Base-by-base conservation (phyloP, 2,797 vertebrate genomes). In the Sebastiscus tertius region DNA sequence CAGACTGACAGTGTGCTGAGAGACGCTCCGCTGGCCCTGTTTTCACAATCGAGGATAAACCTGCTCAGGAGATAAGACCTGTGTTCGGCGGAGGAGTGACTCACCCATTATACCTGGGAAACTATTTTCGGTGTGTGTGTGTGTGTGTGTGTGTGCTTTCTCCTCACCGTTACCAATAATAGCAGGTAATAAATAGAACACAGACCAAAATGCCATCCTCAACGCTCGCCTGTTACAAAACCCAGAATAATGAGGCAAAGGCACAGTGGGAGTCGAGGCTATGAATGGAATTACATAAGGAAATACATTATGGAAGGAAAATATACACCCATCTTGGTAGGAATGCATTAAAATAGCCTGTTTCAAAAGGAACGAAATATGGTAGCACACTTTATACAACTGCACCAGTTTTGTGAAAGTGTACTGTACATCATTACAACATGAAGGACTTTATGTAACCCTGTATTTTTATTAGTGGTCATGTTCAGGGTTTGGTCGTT, bases 111-210 rank as follows among this genome's bases (percentile, higher is more conserved):
- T 90, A 94, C 85, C 90, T 89, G 82, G 82, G 87, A 86, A 82
- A 83, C 62, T 10, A 12, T 75, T 62, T 74, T 60, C 26, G 33
- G 75, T 66, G 63, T 60, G 64, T 56, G 70, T 77, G 49, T 62
- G 31, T 39, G 56, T n/a, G n/a, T n/a, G n/a, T n/a, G n/a, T 24
- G 55, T 16, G 52, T 3, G 18, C 63, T 9, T 72, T 71, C 71
- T 81, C 62, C 66, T 78, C 74, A 67, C 72, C 4, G 77, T 39
- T 77, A 74, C 93, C 93, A 94, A 92, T 90, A 94, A 95, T 94
- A 94, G 94, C 88, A 70, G 78, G 86, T 85, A 89, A 92, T 90
- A 93, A 91, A 94, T 88, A 93, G 87, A 89, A 77, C 87, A 83
- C 79, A 91, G 87, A 88, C 79, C 83, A 81, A 93, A 94, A 92